These are phyloP conservation scores for Amblyopsis hoosieri DNA, from an alignment of 2,797 vertebrate genomes.

Conservation along the genomic window DNA sequence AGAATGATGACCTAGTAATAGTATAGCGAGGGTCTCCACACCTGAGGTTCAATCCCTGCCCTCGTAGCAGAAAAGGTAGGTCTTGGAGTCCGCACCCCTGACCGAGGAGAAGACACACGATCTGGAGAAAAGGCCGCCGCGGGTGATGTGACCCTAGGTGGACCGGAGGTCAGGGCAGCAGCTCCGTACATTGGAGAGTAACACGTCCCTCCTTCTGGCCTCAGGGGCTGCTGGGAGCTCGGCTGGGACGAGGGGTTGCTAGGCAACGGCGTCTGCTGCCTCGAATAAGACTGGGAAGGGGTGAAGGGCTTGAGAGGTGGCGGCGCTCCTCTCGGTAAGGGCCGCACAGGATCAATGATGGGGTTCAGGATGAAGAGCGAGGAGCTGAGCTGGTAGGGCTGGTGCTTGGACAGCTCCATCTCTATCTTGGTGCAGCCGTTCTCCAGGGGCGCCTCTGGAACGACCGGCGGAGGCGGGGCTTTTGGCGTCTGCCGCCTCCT, in stretches of 20 bases:
- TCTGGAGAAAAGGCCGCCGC: slow-evolving; percentile 72
- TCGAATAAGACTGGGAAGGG: slow-evolving; percentile 61
- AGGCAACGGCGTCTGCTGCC: slow-evolving; percentile 83
- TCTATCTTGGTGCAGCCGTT: slow-evolving; percentile 87
- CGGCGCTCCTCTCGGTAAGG: slow-evolving; percentile 80
- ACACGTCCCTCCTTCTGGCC: slow-evolving; percentile 45
- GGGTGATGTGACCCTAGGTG: slow-evolving; percentile 76
- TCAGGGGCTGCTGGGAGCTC: slow-evolving; percentile 65
- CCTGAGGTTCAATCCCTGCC: slow-evolving; percentile 92
- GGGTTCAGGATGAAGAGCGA: slow-evolving; percentile 92
- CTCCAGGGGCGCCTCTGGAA: slow-evolving; percentile 75
- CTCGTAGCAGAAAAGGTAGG: slow-evolving; percentile 93
- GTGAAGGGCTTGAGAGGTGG: slow-evolving; percentile 80
- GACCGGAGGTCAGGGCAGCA: slow-evolving; percentile 45
- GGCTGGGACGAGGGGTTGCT: slow-evolving; percentile 67
- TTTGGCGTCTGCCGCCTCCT: slow-evolving; percentile 71
- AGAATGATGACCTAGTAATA: slow-evolving; percentile 64
- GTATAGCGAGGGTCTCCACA: slow-evolving; percentile 95
- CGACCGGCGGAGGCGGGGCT: slow-evolving; percentile 44
- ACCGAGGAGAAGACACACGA: slow-evolving; percentile 80
- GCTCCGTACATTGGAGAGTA: slow-evolving; percentile 40
- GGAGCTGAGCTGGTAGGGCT: slow-evolving; percentile 89
- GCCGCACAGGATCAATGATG: slow-evolving; percentile 80
- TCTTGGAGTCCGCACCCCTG: slow-evolving; percentile 84
- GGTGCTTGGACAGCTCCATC: slow-evolving; percentile 88